phyloP scores from a whole-genome alignment of 1,140 invertebrate species.

The Vollenhovia emeryi region DNA sequence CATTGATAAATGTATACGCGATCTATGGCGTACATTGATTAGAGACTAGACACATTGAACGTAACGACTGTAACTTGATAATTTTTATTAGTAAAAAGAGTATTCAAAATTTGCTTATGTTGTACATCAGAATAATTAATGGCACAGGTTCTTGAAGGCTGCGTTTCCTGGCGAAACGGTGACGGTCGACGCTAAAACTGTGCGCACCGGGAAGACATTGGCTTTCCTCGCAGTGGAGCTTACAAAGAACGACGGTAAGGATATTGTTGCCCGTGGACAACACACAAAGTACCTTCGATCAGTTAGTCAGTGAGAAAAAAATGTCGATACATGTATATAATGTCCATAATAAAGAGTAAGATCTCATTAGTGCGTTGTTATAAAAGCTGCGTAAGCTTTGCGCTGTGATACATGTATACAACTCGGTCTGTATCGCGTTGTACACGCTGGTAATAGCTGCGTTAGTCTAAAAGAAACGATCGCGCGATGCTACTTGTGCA shows the following conservation, averaged over 20 bases:
- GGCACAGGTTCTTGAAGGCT: constrained; percentile 89
- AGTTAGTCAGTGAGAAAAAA: neutral
- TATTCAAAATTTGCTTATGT: constrained; percentile 16
- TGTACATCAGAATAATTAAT: constrained; percentile 68
- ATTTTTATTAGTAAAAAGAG: constrained; percentile 57
- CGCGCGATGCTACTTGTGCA: neutral
- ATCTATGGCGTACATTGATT: neutral
- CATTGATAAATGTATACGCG: neutral
- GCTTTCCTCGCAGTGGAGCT: constrained; percentile 94
- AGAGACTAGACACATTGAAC: neutral
- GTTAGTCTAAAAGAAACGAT: neutral
- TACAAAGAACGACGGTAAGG: constrained; percentile 89
- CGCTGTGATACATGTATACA: neutral
- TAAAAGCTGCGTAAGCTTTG: neutral
- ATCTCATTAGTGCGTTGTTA: no score
- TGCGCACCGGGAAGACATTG: constrained; percentile 91
- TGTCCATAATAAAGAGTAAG: neutral
- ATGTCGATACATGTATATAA: constrained; percentile 31
- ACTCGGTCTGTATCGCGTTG: neutral
- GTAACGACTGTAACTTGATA: neutral
- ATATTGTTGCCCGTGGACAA: constrained; percentile 90
- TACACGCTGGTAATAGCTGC: neutral
- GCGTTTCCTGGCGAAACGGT: constrained; percentile 92
- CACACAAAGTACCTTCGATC: constrained; percentile 91
- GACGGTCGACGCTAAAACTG: constrained; percentile 91